A percentile compares a stretch with the other conserved stretches of the same genome.
Evolutionary conservation across 2,797 vertebrate genomes (phyloP).

Genomic region (Intellagama lesueurii): DNA sequence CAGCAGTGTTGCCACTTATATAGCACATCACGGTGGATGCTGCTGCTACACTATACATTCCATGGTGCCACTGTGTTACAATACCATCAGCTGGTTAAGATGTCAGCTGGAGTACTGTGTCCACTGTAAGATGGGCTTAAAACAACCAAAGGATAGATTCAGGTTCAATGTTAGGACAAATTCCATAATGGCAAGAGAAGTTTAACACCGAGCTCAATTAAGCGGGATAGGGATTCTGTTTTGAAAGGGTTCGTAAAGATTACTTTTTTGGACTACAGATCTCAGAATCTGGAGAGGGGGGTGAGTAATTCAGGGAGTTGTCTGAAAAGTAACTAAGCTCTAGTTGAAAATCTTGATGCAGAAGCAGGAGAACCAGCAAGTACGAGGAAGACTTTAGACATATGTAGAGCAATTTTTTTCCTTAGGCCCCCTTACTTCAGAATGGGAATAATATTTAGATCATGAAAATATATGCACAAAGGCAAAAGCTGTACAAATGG

Average conservation of each 20-base stretch:
- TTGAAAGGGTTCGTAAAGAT: neutral
- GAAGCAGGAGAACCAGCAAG: neutral
- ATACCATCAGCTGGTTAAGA: neutral
- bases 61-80: neutral
- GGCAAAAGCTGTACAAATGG: neutral
- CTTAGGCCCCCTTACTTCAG: neutral
- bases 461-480: neutral
- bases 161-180: neutral
- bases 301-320: neutral
- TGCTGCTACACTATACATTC: no score
- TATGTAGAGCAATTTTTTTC: neutral
- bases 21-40: neutral
- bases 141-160: neutral
- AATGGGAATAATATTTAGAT: neutral
- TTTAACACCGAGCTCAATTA: neutral
- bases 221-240: neutral
- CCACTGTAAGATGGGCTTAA: neutral
- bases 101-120: neutral
- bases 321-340: neutral
- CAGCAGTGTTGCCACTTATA: constrained; percentile 5
- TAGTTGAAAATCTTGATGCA: neutral
- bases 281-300: no score
- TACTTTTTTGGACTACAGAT: no score
- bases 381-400: neutral
- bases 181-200: neutral